Conservation (phyloP, 2,888 invertebrate genomes). For the Machimus rusticus region DNA sequence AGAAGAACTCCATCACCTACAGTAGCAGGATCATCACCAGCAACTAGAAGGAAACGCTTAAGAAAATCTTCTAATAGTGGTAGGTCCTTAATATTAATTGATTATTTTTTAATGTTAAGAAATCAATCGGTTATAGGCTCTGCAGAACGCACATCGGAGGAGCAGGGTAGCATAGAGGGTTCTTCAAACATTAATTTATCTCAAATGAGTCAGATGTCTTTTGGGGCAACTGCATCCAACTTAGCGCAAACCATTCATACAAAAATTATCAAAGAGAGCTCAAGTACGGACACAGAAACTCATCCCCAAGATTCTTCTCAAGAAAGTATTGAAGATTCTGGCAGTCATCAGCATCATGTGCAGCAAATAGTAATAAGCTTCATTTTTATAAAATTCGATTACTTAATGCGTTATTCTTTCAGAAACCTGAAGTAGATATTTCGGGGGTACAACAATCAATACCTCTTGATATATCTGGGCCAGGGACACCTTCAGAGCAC, state of each 20-base stretch:
- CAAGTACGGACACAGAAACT: slow-evolving; percentile 64
- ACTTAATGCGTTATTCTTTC: slow-evolving; percentile 47
- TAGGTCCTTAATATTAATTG: slow-evolving; percentile 32
- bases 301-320: slow-evolving; percentile 66
- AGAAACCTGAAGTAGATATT: slow-evolving; percentile 63
- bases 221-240: slow-evolving; percentile 61
- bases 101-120: not conserved
- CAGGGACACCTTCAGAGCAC: slow-evolving; percentile 60
- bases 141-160: slow-evolving; percentile 66
- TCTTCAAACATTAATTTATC: slow-evolving; percentile 62
- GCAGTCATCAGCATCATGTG: slow-evolving; percentile 61
- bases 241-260: slow-evolving; percentile 59
- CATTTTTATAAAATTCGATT: slow-evolving; percentile 24
- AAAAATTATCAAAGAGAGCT: slow-evolving; percentile 62
- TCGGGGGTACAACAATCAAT: slow-evolving; percentile 60
- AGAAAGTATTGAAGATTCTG: slow-evolving; percentile 65
- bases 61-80: slow-evolving; percentile 72
- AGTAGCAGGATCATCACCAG: slow-evolving; percentile 71
- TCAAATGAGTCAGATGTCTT: slow-evolving; percentile 65
- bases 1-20: slow-evolving; percentile 64
- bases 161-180: slow-evolving; percentile 60
- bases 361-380: slow-evolving; percentile 63
- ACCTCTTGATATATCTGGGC: slow-evolving; percentile 62
- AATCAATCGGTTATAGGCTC: slow-evolving; percentile 57
- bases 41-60: slow-evolving; percentile 69